phyloP scores from a whole-genome alignment of 2,888 invertebrate species.

The Drosophila seclusa region DNA sequence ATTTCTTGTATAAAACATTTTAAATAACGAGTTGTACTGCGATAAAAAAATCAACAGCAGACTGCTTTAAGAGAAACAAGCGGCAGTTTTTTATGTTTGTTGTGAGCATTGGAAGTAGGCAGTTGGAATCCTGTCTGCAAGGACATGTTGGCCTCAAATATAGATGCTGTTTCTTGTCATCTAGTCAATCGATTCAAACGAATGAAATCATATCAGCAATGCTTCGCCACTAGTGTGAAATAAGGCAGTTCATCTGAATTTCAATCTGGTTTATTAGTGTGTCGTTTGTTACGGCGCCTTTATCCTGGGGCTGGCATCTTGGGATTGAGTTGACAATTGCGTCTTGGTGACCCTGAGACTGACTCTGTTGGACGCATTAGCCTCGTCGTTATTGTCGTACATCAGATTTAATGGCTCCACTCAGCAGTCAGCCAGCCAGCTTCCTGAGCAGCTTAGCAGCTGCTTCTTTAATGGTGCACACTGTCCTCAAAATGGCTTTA shows the following conservation, averaged over 20 bases:
- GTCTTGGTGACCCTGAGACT: slow-evolving; percentile 13
- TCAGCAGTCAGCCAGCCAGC: slow-evolving; percentile 29
- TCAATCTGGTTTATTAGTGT: slow-evolving; percentile 26
- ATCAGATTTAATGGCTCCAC: slow-evolving; percentile 74
- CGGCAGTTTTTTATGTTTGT: too few relatives aligned
- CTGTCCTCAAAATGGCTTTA: slow-evolving; percentile 32
- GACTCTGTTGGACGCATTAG: slow-evolving; percentile 56
- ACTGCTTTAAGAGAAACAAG: not conserved
- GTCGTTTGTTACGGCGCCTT: not conserved
- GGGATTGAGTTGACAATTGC: slow-evolving; percentile 37
- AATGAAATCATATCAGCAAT: not conserved
- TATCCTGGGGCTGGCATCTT: slow-evolving; percentile 7
- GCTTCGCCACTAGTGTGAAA: not conserved
- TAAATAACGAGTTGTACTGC: too few relatives aligned
- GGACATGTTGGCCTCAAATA: not conserved
- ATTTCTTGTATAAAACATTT: not conserved
- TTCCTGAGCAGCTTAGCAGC: slow-evolving; percentile 60
- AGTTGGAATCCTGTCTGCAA: not conserved
- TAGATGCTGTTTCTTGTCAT: too few relatives aligned
- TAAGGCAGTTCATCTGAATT: slow-evolving; percentile 7
- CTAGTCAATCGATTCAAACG: not conserved
- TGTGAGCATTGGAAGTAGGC: too few relatives aligned
- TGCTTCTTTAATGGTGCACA: slow-evolving; percentile 59
- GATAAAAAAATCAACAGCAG: too few relatives aligned
- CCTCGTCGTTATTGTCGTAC: slow-evolving; percentile 74